Conservation (phyloP, 2,888 invertebrate species). For the Meghimatium bilineatum region DNA sequence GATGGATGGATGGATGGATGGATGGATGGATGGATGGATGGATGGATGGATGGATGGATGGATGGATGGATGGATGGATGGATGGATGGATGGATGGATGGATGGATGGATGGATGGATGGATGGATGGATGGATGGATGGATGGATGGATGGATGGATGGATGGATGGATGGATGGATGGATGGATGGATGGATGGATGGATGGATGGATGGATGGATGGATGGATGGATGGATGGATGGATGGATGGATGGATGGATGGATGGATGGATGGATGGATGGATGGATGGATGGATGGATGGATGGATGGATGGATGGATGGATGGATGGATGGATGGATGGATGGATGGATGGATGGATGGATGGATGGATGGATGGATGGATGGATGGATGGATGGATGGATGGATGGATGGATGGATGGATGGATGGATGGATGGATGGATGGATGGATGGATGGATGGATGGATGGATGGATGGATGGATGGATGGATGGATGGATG, state of each 20-base stretch:
- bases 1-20: slow-evolving; percentile 11
- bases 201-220: not conserved
- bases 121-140: slow-evolving; percentile 7
- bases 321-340: not conserved
- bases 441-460: not conserved
- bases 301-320: not conserved
- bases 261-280: not conserved
- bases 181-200: not conserved
- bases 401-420: not conserved
- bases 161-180: not conserved
- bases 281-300: not conserved
- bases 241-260: not conserved
- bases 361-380: not conserved
- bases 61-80: slow-evolving; percentile 11
- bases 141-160: slow-evolving; percentile 3
- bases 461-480: not conserved
- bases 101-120: slow-evolving; percentile 8
- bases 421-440: not conserved
- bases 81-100: slow-evolving; percentile 11
- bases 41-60: not conserved
- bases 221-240: not conserved
- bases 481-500: not conserved
- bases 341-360: not conserved
- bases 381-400: not conserved
- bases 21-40: slow-evolving; percentile 11